Evolutionary conservation across 1,140 invertebrate genomes (phyloP).

Genomic region (Drosophila sp.): DNA sequence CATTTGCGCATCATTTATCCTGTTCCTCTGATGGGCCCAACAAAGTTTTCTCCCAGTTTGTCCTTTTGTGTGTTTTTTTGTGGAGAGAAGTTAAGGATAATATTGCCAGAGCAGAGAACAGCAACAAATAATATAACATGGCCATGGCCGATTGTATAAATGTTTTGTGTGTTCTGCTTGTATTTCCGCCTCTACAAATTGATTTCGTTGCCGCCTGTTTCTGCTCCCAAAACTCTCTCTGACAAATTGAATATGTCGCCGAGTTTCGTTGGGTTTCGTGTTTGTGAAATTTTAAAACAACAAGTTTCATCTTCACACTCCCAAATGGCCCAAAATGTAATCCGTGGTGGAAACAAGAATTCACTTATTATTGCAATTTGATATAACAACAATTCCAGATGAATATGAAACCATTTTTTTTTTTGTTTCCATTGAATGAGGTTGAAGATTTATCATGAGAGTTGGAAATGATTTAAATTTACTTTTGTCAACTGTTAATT

Average conservation of each 20-base stretch:
- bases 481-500: not conserved
- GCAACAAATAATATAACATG: not conserved
- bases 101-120: not conserved
- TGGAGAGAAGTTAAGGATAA: constrained; percentile 6
- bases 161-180: not conserved
- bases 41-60: not conserved
- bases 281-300: constrained; percentile 6
- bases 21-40: not conserved
- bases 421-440: not conserved
- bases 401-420: not conserved
- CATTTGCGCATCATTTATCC: constrained; percentile 10
- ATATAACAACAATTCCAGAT: constrained; percentile 1
- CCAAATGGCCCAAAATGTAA: not conserved
- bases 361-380: constrained; percentile 7
- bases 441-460: not conserved
- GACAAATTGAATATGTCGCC: constrained; percentile 10
- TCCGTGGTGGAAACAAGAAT: not conserved
- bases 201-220: constrained; percentile 4
- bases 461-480: not conserved
- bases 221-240: not conserved
- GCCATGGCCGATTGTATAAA: not conserved
- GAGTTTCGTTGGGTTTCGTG: not conserved
- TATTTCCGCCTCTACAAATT: constrained; percentile 12
- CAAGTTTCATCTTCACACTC: constrained; percentile 2
- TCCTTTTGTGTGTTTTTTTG: not conserved